Conservation (phyloP, 1,140 invertebrate genomes). For the Asbolus verrucosus region DNA sequence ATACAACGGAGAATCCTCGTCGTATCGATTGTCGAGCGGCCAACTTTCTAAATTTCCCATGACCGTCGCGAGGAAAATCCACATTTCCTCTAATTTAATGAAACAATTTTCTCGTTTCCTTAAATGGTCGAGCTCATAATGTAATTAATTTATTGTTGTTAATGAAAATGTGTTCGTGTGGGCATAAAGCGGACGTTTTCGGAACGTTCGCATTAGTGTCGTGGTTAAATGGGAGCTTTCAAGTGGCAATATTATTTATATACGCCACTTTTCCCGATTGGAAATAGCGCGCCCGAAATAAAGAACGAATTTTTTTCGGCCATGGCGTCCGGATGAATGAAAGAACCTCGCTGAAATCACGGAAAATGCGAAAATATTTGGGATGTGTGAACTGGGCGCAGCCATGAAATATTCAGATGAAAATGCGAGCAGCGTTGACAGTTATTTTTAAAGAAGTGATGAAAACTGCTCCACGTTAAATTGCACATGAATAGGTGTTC, state of each 20-base stretch:
- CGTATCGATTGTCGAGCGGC: constrained; percentile 4
- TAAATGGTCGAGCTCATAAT: neutral
- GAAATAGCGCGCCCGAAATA: constrained; percentile 4
- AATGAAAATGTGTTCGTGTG: neutral
- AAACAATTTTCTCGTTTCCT: constrained; percentile 18
- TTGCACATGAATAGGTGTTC: constrained; percentile 21
- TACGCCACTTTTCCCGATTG: constrained; percentile 18
- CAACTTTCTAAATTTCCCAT: neutral
- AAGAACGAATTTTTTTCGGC: neutral
- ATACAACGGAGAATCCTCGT: neutral
- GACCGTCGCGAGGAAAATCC: neutral
- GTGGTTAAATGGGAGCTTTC: constrained; percentile 12
- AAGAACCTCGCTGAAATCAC: neutral
- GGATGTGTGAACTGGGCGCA: no score
- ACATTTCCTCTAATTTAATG: constrained; percentile 14
- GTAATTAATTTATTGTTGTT: constrained; percentile 10
- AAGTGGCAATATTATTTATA: constrained; percentile 11
- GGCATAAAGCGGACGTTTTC: neutral
- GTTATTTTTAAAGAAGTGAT: constrained; percentile 34
- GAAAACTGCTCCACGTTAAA: constrained; percentile 29
- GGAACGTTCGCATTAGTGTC: neutral
- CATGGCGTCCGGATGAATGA: neutral
- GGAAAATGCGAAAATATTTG: constrained; percentile 27
- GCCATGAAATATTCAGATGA: constrained; percentile 36
- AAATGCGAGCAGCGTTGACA: constrained; percentile 23